A percentile compares a stretch with the other conserved stretches of the same genome.
These are phyloP conservation scores for Crambe crambe DNA, from an alignment of 37 sponge, comb jelly and placozoan genomes.

Conservation along the genomic window DNA sequence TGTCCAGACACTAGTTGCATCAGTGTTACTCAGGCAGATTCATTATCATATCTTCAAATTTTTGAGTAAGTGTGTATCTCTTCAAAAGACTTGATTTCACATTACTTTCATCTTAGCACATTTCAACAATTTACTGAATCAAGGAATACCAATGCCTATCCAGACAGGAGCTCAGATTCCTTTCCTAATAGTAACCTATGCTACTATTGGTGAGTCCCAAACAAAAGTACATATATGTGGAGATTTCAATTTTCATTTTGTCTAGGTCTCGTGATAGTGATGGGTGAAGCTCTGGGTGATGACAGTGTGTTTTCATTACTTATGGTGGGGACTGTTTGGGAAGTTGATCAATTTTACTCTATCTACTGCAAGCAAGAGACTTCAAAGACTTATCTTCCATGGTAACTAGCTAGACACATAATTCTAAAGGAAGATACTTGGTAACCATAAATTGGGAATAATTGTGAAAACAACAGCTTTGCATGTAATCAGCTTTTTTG, in stretches of 20 bases:
- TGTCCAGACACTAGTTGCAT: slow-evolving; percentile 64
- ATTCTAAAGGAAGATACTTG: too few species aligned
- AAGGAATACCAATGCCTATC: slow-evolving; percentile 58
- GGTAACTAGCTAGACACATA: slow-evolving; percentile 31
- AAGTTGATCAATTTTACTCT: slow-evolving; percentile 71
- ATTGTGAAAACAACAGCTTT: too few species aligned
- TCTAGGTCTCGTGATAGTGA: slow-evolving; percentile 63
- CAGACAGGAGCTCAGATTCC: slow-evolving; percentile 56
- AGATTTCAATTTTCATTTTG: not conserved
- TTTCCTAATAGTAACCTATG: slow-evolving; percentile 52
- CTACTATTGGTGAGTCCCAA: slow-evolving; percentile 32
- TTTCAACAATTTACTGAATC: slow-evolving; percentile 38
- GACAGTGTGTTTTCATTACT: slow-evolving; percentile 66
- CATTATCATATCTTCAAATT: slow-evolving; percentile 67
- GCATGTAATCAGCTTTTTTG: too few species aligned
- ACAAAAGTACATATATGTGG: not conserved
- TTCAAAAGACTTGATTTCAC: too few species aligned
- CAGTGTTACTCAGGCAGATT: slow-evolving; percentile 46
- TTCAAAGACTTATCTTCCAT: slow-evolving; percentile 66
- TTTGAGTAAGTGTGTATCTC: slow-evolving; percentile 39
- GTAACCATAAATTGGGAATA: too few species aligned
- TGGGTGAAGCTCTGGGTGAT: slow-evolving; percentile 74
- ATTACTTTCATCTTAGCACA: slow-evolving; percentile 7
- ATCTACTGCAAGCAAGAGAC: slow-evolving; percentile 55
- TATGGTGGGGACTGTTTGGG: slow-evolving; percentile 72